phyloP scores from a whole-genome alignment of 2,797 vertebrate genomes.

The Ceryle rudis region DNA sequence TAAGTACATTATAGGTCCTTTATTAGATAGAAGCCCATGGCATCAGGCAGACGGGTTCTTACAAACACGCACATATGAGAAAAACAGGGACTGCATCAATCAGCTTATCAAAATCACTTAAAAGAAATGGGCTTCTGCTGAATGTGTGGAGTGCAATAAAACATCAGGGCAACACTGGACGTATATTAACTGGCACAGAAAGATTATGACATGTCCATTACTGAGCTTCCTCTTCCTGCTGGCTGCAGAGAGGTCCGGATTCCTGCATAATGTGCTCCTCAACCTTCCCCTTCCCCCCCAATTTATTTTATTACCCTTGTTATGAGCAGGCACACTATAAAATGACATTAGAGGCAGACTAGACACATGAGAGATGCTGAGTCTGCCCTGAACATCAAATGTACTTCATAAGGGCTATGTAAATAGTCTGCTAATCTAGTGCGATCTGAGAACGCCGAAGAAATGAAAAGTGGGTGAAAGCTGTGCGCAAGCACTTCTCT shows the following conservation, averaged over 20 bases:
- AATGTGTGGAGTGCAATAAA: conserved; percentile 65
- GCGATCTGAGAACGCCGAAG: not conserved
- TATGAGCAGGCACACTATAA: conserved; percentile 42
- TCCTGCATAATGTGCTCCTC: conserved; percentile 14
- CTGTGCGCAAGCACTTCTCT: not conserved
- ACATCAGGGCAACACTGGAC: conserved; percentile 55
- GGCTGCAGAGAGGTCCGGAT: conserved; percentile 23
- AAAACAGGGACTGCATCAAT: conserved; percentile 62
- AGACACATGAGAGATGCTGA: conserved; percentile 65
- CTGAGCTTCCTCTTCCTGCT: conserved; percentile 54
- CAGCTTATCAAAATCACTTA: conserved; percentile 70
- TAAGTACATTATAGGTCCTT: conserved; percentile 76
- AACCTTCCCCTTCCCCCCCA: not conserved
- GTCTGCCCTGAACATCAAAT: conserved; percentile 59
- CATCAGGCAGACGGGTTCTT: conserved; percentile 70
- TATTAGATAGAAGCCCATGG: conserved; percentile 79
- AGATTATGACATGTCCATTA: conserved; percentile 72
- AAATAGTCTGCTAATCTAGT: conserved; percentile 44
- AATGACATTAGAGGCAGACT: conserved; percentile 60
- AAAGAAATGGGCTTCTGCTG: conserved; percentile 66
- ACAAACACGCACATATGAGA: conserved; percentile 60
- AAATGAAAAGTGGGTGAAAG: conserved; percentile 19
- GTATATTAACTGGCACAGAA: conserved; percentile 65
- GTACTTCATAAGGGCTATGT: conserved; percentile 46
- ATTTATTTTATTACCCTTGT: conserved; percentile 67